Base-by-base conservation (phyloP, 2,888 invertebrate genomes). In the Ormia ochracea region DNA sequence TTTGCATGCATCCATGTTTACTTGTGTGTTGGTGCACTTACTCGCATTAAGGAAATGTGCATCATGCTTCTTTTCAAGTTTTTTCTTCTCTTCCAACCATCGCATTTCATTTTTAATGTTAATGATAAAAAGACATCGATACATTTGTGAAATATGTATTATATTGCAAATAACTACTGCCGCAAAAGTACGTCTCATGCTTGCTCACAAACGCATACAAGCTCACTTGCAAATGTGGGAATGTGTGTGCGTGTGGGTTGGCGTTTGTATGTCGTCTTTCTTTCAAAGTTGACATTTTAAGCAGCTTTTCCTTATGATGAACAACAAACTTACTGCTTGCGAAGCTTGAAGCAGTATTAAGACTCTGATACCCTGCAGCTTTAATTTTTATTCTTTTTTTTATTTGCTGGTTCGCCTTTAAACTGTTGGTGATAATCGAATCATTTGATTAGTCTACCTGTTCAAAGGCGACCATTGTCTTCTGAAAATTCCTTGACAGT, bases 221-320 rank as follows among this genome's bases (percentile, higher is more conserved):
- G 1, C 31, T n/a, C 21, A 45, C 21, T 10, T 43, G 14, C 2
- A 23, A 12, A 12, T 41, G 6, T 65, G 12, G 12, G 3, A 33
- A 41, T 66, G 17, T n/a, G n/a, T n/a, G n/a, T n/a, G n/a, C n/a
- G n/a, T n/a, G n/a, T n/a, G n/a, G n/a, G n/a, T n/a, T n/a, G n/a
- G n/a, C n/a, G n/a, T 21, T 28, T 58, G 31, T 50, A 31, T 66
- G 45, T 59, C 58, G 59, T 54, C 75, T 76, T 72, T 54, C 45
- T 78, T 81, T 78, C 38, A 61, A 85, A 86, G 85, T 86, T 88
- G 88, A 89, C 89, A 89, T 87, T 87, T 88, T 89, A 89, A 89
- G 88, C 89, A 86, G 85, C 87, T 89, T 88, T 88, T 84, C 85
- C 85, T 88, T 85, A 86, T 84, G 84, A 82, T 82, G 75, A 79